Base-by-base conservation (phyloP, 2,888 invertebrate genomes). In the Drosophila percnosoma region DNA sequence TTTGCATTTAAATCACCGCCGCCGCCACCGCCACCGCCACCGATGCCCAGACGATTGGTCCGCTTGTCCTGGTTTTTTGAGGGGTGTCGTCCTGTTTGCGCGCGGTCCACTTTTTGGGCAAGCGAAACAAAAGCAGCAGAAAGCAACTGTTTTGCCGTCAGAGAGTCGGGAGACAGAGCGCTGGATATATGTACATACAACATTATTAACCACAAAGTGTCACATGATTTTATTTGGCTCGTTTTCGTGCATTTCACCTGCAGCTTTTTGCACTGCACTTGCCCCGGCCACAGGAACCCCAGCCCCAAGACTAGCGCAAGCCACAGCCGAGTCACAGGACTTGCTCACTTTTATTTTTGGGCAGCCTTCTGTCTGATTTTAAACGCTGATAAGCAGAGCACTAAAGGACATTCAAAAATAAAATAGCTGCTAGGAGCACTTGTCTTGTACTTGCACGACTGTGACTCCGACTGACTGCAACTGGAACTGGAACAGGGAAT, bases 121-220 rank as follows among this genome's bases (percentile, higher is more conserved):
- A 59, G 51, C 65, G 51, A 70, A 71, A 86, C 84, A 83, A 86
- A 68, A 63, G 77, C 38, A 36, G 34, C 55, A 27, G 38, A 42
- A 10, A 15, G 45, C 15, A 3, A 21, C 51, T 53, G 42, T 33
- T 52, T 11, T 21, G 51, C 45, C 42, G 52, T n/a, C 21, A 15
- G 36, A 55, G 65, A 54, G 27, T 33, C n/a, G 27, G 36, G 40
- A 58, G 64, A 55, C 61, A 34, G 24, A 45, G n/a, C 61, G 36
- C 45, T 74, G 77, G 53, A 70, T 78, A 54, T 68, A 29, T 38
- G 53, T 57, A 74, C 66, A 74, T 82, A 79, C 79, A 80, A 89
- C 89, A 82, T 87, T 87, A 87, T 87, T 90, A 87, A 87, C 87
- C 87, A 90, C 87, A 87, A 87, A 87, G 90, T 87, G 90, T 87